phyloP scores from a whole-genome alignment of 1,140 invertebrate species.

The Leptinotarsa defecta region DNA sequence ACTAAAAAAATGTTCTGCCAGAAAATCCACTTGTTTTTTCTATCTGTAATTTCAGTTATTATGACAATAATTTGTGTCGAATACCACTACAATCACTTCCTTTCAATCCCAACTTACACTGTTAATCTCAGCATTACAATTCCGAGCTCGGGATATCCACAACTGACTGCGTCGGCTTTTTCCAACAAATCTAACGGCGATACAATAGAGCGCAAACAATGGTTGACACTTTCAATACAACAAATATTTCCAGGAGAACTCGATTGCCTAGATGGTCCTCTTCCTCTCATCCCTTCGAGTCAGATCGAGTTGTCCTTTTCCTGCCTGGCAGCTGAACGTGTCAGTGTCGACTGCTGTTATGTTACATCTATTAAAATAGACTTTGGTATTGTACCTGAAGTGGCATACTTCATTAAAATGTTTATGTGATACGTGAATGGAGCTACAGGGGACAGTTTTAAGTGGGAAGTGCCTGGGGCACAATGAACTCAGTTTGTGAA shows the following conservation, averaged over 20 bases:
- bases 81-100: too few species aligned
- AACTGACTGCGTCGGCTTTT: conserved; percentile 23
- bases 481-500: conserved; percentile 4
- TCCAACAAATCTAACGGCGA: conserved; percentile 31
- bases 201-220: conserved; percentile 29
- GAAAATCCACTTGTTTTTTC: too few species aligned
- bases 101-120: too few species aligned
- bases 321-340: conserved; percentile 44
- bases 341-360: conserved; percentile 47
- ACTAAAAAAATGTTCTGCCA: too few species aligned
- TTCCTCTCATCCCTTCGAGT: neutral
- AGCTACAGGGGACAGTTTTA: conserved; percentile 41
- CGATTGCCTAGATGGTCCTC: conserved; percentile 7
- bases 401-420: conserved; percentile 52
- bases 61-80: too few species aligned
- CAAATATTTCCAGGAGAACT: conserved; percentile 24
- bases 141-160: neutral
- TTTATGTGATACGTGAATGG: conserved; percentile 48
- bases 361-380: conserved; percentile 52
- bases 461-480: conserved; percentile 11
- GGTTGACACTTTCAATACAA: conserved; percentile 30
- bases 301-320: conserved; percentile 10
- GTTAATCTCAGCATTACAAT: neutral
- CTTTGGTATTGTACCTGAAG: conserved; percentile 47
- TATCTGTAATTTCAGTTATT: too few species aligned